Evolutionary conservation across 2,888 invertebrate genomes (phyloP).

Genomic region (Watsonalla binaria): DNA sequence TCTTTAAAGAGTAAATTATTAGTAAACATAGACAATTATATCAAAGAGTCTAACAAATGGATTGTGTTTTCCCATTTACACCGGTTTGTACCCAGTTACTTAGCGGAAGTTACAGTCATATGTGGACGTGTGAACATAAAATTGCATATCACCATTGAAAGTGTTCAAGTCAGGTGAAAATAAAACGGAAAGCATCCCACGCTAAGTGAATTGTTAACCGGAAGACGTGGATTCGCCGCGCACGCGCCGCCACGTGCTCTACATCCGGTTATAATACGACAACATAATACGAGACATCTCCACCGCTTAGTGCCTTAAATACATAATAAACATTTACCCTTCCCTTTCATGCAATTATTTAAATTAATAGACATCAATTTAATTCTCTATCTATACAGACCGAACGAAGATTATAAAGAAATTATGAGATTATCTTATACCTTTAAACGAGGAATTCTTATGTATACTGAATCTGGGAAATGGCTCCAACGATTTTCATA

Average conservation of each 20-base stretch:
- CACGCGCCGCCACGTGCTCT: conserved; percentile 66
- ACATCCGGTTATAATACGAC: conserved; percentile 68
- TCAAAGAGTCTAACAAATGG: too few relatives aligned
- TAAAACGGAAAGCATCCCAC: conserved; percentile 18
- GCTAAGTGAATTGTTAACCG: conserved; percentile 39
- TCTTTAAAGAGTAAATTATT: too few relatives aligned
- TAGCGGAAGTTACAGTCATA: too few relatives aligned
- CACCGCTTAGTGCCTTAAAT: conserved; percentile 48
- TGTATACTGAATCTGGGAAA: too few relatives aligned
- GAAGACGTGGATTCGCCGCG: conserved; percentile 67
- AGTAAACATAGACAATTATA: too few relatives aligned
- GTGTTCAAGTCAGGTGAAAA: conserved; percentile 7
- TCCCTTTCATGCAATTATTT: conserved; percentile 21
- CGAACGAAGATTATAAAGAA: too few relatives aligned
- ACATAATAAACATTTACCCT: conserved; percentile 35
- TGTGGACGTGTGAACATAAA: conserved; percentile 1
- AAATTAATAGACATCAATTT: not conserved
- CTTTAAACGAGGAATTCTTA: too few relatives aligned
- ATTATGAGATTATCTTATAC: too few relatives aligned
- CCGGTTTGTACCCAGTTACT: too few relatives aligned
- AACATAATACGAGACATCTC: conserved; percentile 78
- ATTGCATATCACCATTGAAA: conserved; percentile 6
- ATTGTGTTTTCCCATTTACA: too few relatives aligned
- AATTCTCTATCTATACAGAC: too few relatives aligned
- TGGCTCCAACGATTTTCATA: too few relatives aligned